These are phyloP conservation scores for Cetoscarus ocellatus DNA, from an alignment of 2,797 vertebrate genomes.

Conservation along the genomic window DNA sequence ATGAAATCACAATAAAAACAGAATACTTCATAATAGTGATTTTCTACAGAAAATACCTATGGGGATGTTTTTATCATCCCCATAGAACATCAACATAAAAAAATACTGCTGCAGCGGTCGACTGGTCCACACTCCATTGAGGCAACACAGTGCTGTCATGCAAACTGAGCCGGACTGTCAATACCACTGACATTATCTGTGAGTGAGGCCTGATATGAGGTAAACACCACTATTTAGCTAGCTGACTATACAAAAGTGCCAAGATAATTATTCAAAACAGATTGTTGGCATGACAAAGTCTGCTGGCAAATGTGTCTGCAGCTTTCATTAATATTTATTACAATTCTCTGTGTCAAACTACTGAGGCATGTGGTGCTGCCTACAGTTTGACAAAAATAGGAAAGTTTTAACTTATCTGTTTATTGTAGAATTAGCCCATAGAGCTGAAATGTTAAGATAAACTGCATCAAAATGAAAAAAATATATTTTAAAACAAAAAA, in stretches of 20 bases:
- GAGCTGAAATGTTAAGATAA: not conserved
- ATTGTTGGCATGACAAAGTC: slow-evolving; percentile 34
- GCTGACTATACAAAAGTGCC: slow-evolving; percentile 45
- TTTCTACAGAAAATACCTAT: not conserved
- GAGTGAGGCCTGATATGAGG: slow-evolving; percentile 33
- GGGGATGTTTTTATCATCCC: not conserved
- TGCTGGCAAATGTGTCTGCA: slow-evolving; percentile 42
- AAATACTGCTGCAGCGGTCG: slow-evolving; percentile 8
- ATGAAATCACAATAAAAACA: not conserved
- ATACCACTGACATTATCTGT: slow-evolving; percentile 33
- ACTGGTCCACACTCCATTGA: slow-evolving; percentile 11
- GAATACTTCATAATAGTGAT: not conserved
- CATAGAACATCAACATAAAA: slow-evolving; percentile 16
- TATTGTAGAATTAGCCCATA: not conserved
- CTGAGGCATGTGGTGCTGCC: slow-evolving; percentile 13
- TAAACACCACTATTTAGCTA: slow-evolving; percentile 53
- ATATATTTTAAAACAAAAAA: too few relatives aligned
- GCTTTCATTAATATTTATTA: slow-evolving; percentile 47
- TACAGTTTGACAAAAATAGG: slow-evolving; percentile 13
- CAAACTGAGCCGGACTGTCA: slow-evolving; percentile 28
- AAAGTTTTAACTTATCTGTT: slow-evolving; percentile 7
- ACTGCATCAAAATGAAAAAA: not conserved
- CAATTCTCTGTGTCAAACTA: slow-evolving; percentile 24
- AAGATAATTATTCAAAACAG: slow-evolving; percentile 56
- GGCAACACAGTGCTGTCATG: slow-evolving; percentile 13